These are phyloP conservation scores for Chaetogeoica ovagalla DNA, from an alignment of 2,888 invertebrate genomes.

Conservation along the genomic window DNA sequence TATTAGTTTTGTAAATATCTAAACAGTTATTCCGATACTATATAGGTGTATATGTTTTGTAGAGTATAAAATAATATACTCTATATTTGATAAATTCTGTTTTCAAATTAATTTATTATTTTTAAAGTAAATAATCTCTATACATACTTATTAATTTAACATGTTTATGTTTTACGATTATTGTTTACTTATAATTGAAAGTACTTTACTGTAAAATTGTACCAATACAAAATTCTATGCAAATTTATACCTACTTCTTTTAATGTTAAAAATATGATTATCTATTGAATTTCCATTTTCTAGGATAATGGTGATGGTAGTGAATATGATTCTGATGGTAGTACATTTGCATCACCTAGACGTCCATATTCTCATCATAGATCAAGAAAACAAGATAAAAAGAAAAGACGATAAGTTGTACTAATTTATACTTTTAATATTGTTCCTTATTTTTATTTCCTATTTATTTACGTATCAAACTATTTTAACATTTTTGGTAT, in stretches of 20 bases:
- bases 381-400: conserved; percentile 53
- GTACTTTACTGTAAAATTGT: neutral
- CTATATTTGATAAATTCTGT: too few relatives aligned
- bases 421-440: conserved; percentile 7
- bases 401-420: conserved; percentile 43
- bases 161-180: too few relatives aligned
- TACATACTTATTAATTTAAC: too few relatives aligned
- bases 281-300: neutral
- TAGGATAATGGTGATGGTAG: conserved; percentile 45
- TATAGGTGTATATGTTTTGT: too few relatives aligned
- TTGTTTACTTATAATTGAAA: too few relatives aligned
- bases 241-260: neutral
- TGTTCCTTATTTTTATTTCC: conserved; percentile 20
- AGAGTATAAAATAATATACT: too few relatives aligned
- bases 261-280: neutral
- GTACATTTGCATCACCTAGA: conserved; percentile 48
- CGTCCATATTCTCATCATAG: conserved; percentile 51
- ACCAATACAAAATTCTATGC: neutral
- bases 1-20: too few relatives aligned
- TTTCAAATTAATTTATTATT: too few relatives aligned
- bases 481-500: neutral
- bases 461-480: neutral
- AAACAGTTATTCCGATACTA: too few relatives aligned
- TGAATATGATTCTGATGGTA: conserved; percentile 52
- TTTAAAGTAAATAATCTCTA: too few relatives aligned